phyloP scores from a whole-genome alignment of 2,888 invertebrate genomes.

The Frankliniella intonsa region DNA sequence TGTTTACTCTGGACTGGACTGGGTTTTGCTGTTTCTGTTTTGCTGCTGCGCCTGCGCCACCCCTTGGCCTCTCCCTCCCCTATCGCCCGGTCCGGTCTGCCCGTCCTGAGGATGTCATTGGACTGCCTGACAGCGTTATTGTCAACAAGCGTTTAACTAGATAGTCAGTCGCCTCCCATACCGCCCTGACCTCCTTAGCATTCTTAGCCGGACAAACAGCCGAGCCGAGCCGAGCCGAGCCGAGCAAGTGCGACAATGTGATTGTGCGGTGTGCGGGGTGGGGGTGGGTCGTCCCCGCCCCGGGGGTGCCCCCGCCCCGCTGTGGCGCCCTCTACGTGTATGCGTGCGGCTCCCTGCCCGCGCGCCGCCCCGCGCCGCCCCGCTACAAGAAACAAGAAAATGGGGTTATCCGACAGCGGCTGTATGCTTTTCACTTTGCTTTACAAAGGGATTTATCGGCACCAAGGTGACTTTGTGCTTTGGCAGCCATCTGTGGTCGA shows the following conservation, averaged over 20 bases:
- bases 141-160: constrained; percentile 1
- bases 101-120: neutral
- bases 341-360: neutral
- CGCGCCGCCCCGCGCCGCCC: neutral
- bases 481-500: neutral
- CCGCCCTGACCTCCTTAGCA: neutral
- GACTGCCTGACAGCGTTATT: too few relatives aligned
- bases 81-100: too few relatives aligned
- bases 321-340: neutral
- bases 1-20: neutral
- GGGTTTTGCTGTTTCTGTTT: neutral
- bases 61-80: neutral
- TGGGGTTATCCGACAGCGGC: neutral
- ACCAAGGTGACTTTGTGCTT: neutral
- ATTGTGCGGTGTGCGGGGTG: neutral
- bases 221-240: neutral
- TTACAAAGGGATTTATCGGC: neutral
- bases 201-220: neutral
- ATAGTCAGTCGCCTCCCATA: neutral
- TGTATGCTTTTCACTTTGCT: neutral
- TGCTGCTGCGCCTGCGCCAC: neutral
- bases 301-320: neutral
- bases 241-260: neutral
- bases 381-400: neutral
- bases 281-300: neutral